These are phyloP conservation scores for Dinocampus coccinellae DNA, from an alignment of 2,888 invertebrate species.

Conservation along the genomic window DNA sequence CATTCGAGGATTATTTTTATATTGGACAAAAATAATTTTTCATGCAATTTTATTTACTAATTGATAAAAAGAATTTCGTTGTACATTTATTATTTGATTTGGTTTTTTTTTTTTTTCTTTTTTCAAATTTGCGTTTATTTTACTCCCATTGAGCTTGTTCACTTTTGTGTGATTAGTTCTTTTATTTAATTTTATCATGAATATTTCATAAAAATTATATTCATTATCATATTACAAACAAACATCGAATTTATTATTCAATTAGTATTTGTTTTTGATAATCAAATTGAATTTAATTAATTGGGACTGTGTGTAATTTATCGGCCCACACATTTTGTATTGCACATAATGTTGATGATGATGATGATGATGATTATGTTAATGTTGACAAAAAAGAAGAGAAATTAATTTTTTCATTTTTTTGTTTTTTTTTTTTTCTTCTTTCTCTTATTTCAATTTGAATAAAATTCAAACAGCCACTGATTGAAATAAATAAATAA, in stretches of 20 bases:
- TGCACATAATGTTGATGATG: too few species aligned
- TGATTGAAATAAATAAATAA: slow-evolving; percentile 15
- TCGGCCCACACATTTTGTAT: not conserved
- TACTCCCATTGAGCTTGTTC: slow-evolving; percentile 17
- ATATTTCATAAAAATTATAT: slow-evolving; percentile 13
- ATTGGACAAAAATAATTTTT: too few species aligned
- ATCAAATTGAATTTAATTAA: not conserved
- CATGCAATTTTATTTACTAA: too few species aligned
- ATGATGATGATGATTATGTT: too few species aligned
- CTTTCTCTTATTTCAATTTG: not conserved
- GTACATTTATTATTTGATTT: not conserved
- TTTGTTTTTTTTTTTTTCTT: not conserved
- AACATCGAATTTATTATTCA: not conserved
- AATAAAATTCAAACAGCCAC: not conserved
- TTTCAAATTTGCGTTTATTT: slow-evolving; percentile 8
- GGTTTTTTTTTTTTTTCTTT: not conserved
- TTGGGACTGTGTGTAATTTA: not conserved
- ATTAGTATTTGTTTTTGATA: not conserved
- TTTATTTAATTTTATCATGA: slow-evolving; percentile 35
- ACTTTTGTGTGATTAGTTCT: slow-evolving; percentile 20
- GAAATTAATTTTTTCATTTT: not conserved
- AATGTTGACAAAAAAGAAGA: not conserved
- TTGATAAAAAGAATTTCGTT: too few species aligned
- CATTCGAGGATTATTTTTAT: slow-evolving; percentile 26
- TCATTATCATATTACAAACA: slow-evolving; percentile 12